phyloP scores from a whole-genome alignment of 1,140 invertebrate species.

The Micrasema minimum region DNA sequence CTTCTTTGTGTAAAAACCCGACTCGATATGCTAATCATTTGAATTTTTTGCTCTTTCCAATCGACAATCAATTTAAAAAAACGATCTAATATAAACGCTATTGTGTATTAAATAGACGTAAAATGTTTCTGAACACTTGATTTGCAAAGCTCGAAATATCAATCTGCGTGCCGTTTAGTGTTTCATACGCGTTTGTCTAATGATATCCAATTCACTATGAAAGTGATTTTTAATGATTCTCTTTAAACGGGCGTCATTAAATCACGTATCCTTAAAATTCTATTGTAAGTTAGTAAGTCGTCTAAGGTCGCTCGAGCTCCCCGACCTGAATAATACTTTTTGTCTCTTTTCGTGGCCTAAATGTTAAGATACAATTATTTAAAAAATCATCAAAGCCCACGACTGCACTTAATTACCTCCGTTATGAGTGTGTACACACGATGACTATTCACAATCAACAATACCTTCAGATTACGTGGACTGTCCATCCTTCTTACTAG shows the following conservation, averaged over 20 bases:
- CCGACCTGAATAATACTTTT: slow-evolving; percentile 10
- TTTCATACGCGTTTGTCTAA: no score
- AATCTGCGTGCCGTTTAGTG: no score
- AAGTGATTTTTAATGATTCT: no score
- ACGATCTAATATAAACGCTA: no score
- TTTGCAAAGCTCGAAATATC: no score
- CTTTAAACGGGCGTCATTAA: no score
- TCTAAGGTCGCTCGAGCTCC: neutral
- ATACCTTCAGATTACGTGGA: neutral
- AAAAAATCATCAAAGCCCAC: slow-evolving; percentile 26
- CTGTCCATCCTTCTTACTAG: neutral
- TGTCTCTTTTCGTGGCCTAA: slow-evolving; percentile 13
- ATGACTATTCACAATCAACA: slow-evolving; percentile 14
- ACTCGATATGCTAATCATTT: neutral
- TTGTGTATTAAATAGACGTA: no score
- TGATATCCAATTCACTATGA: no score
- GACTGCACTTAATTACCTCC: slow-evolving; percentile 5
- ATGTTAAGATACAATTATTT: slow-evolving; percentile 23
- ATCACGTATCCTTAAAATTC: no score
- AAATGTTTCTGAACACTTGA: no score
- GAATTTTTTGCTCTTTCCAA: no score
- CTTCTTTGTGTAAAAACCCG: slow-evolving; percentile 13
- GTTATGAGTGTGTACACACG: neutral
- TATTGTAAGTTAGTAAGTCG: neutral
- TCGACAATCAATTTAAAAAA: no score